Evolutionary conservation across 2,113 vertebrate species (phyloP), one percentile per base, ranked within the genome.

Genomic region (Neolamprologus ventralis): DNA sequence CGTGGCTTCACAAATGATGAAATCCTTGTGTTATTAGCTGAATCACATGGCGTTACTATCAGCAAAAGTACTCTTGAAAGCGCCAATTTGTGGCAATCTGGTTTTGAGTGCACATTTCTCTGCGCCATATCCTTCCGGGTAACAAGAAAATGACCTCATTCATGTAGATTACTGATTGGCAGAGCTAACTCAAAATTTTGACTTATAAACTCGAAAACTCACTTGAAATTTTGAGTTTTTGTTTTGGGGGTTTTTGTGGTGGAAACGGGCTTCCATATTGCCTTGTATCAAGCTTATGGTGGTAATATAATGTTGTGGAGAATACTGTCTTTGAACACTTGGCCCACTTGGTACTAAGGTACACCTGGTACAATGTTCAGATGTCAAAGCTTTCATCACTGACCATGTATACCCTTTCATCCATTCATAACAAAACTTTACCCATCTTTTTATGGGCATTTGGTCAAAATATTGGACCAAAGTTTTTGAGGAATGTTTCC

Each of bases 81-180:
- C 2, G 0, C 28, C 57, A 33, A 33, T 60, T 33, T 60, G 28
- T 60, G 0, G 28, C 1, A 1, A 60, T 6, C 57, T 33, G 57
- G 16, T 10, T 60, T 19, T 60, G 57, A 60, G 16, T 60, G 2
- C 28, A 60, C 57, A 60, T 60, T 60, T 17, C 57, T 6, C 5
- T 60, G 26, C 3, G 0, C 0, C 13, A 31, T 6, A 58, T 31
- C 57, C 14, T 58, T 4, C 4, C 1, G 0, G 54, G 2, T 26
- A 57, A 26, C 7, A 57, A 14, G 23, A 26, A 2, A 57, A 57
- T 26, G 7, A 57, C 54, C 54, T 57, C 54, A 14, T 57, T 57
- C 23, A 26, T 57, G 54, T 26, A 57, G 23, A 14, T 5, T 14
- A 57, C 54, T 57, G 54, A 57, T 2, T 57, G 23, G 54, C 23